Percentiles rank a stretch among this genome's conserved stretches.
These are phyloP conservation scores for Eupsittula cactorum DNA, from an alignment of 2,113 vertebrate species.

Conservation along the genomic window DNA sequence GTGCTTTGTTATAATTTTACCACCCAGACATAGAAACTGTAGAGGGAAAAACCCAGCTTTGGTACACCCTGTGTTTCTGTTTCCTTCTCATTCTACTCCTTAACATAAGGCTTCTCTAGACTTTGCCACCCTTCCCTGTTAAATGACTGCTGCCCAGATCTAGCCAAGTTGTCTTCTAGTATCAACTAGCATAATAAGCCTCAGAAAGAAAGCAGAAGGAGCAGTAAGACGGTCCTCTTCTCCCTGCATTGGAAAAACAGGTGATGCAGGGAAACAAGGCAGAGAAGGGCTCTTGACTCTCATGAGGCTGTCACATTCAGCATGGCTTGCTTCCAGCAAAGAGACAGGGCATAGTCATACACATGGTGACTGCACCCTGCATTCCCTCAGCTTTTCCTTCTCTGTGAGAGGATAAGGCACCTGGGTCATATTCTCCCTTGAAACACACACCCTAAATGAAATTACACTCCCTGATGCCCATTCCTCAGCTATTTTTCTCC, in stretches of 20 bases:
- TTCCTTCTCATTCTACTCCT: neutral
- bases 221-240: neutral
- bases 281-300: neutral
- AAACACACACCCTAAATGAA: neutral
- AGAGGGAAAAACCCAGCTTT: neutral
- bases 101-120: neutral
- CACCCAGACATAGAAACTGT: neutral
- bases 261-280: neutral
- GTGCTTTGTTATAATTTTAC: neutral
- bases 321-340: neutral
- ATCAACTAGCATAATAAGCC: neutral
- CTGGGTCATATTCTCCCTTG: neutral
- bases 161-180: neutral
- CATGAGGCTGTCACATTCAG: neutral
- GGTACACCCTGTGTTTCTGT: rapidly evolving
- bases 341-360: neutral
- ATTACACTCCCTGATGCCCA: neutral
- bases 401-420: neutral
- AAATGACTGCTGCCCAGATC: neutral
- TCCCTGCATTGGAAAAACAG: neutral
- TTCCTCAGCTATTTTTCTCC: neutral
- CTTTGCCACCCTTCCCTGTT: neutral
- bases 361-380: neutral
- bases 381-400: neutral
- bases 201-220: neutral